Conservation (phyloP, 2,113 vertebrate genomes). For the Siniperca knerii region DNA sequence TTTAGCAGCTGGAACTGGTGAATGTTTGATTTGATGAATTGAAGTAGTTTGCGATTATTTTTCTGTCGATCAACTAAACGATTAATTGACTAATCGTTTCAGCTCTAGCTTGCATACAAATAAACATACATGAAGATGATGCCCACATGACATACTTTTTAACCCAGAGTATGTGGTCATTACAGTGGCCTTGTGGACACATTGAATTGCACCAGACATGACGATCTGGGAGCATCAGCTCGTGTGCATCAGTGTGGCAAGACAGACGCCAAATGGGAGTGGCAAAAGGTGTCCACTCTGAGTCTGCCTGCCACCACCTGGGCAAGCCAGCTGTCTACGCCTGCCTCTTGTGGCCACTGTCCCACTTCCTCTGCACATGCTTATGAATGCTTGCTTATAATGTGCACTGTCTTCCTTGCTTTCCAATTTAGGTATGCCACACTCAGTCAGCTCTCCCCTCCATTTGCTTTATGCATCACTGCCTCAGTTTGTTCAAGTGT, state of each 20-base stretch:
- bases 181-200: background rate
- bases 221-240: slow-evolving; percentile 4
- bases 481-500: slow-evolving; percentile 23
- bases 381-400: slow-evolving; percentile 3
- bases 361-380: slow-evolving; percentile 5
- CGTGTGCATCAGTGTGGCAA: slow-evolving; percentile 8
- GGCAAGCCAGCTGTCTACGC: slow-evolving; percentile 53
- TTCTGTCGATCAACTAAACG: background rate
- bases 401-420: background rate
- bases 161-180: background rate
- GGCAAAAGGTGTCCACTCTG: slow-evolving; percentile 32
- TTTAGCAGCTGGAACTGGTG: too few relatives aligned
- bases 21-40: too few relatives aligned
- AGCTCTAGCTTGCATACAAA: background rate
- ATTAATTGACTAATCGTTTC: background rate
- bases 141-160: background rate
- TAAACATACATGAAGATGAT: background rate
- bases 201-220: background rate
- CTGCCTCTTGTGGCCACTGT: slow-evolving; percentile 29
- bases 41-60: background rate
- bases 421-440: slow-evolving; percentile 10
- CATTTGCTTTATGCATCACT: slow-evolving; percentile 13
- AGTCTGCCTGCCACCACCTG: slow-evolving; percentile 47
- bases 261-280: slow-evolving; percentile 29
- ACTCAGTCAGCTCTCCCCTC: background rate